Percentiles rank a stretch among this genome's conserved stretches.
These are phyloP conservation scores for Megamerina dolium DNA, from an alignment of 2,888 invertebrate genomes.

Conservation along the genomic window DNA sequence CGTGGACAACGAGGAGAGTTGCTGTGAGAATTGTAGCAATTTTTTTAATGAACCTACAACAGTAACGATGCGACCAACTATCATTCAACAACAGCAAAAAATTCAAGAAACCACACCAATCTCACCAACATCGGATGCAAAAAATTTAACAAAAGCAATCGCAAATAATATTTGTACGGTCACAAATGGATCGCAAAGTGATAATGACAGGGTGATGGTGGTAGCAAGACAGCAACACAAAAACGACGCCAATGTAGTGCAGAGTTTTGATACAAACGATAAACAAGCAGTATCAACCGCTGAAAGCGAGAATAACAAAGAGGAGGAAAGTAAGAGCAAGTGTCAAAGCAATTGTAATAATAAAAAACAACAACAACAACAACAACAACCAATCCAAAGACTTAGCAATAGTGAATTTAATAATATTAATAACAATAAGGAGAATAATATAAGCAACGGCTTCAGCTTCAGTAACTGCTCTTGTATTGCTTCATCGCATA, in stretches of 20 bases:
- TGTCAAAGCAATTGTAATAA: conserved; percentile 3
- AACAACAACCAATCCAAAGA: conserved; percentile 36
- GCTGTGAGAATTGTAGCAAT: conserved; percentile 14
- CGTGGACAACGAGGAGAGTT: neutral
- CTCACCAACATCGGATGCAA: no score
- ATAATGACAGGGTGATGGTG: conserved; percentile 6
- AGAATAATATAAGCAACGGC: conserved; percentile 23
- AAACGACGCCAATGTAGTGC: no score
- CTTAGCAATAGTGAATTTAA: conserved; percentile 36
- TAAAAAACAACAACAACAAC: conserved; percentile 4
- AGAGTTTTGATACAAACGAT: no score
- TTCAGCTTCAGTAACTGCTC: conserved; percentile 19
- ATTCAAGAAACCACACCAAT: no score
- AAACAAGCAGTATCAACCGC: conserved; percentile 22
- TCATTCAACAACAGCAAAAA: no score
- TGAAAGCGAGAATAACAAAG: conserved; percentile 18
- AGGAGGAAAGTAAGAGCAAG: conserved; percentile 17
- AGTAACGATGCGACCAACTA: no score
- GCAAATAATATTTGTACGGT: conserved; percentile 10
- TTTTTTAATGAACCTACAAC: no score
- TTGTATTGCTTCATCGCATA: no score
- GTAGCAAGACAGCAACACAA: conserved; percentile 21
- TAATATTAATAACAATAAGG: conserved; percentile 20
- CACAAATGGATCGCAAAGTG: conserved; percentile 9
- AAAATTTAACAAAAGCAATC: conserved; percentile 15